phyloP scores from a whole-genome alignment of 2,888 invertebrate species.

The Ophioninae sp. region DNA sequence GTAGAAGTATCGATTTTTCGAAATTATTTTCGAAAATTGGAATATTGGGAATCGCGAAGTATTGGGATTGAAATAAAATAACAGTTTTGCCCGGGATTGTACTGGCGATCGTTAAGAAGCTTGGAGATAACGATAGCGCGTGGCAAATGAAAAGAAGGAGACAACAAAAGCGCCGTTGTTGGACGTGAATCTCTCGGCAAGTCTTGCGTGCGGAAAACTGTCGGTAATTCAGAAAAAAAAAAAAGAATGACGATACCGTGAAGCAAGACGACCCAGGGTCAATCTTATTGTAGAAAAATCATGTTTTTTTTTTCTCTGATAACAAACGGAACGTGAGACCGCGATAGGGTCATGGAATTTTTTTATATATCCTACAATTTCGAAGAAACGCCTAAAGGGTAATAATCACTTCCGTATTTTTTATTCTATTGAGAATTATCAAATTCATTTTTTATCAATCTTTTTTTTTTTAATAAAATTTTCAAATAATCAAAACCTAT shows the following conservation, averaged over 20 bases:
- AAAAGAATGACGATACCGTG: neutral
- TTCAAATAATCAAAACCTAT: neutral
- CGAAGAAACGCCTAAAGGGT: neutral
- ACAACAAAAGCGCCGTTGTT: slow-evolving; percentile 59
- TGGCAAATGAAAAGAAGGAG: slow-evolving; percentile 8
- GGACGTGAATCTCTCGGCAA: slow-evolving; percentile 23
- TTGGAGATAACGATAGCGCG: slow-evolving; percentile 54
- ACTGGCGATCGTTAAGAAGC: neutral
- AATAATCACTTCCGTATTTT: slow-evolving; percentile 11
- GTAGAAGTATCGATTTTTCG: neutral
- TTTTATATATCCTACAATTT: neutral
- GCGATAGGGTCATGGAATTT: neutral
- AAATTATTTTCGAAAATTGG: too few species aligned
- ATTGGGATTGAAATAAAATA: neutral
- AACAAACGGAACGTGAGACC: slow-evolving; percentile 6
- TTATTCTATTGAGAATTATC: neutral
- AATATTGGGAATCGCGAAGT: neutral
- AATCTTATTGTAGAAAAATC: slow-evolving; percentile 7
- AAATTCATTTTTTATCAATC: neutral
- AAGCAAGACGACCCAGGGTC: slow-evolving; percentile 39
- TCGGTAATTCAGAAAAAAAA: slow-evolving; percentile 2
- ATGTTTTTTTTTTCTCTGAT: slow-evolving; percentile 2
- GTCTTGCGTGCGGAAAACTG: slow-evolving; percentile 26
- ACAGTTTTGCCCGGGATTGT: neutral
- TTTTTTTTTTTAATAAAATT: neutral